A percentile compares a stretch with the other conserved stretches of the same genome.
These are phyloP conservation scores for Coecobrya sp. DNA, from an alignment of 2,888 invertebrate species.

Conservation along the genomic window DNA sequence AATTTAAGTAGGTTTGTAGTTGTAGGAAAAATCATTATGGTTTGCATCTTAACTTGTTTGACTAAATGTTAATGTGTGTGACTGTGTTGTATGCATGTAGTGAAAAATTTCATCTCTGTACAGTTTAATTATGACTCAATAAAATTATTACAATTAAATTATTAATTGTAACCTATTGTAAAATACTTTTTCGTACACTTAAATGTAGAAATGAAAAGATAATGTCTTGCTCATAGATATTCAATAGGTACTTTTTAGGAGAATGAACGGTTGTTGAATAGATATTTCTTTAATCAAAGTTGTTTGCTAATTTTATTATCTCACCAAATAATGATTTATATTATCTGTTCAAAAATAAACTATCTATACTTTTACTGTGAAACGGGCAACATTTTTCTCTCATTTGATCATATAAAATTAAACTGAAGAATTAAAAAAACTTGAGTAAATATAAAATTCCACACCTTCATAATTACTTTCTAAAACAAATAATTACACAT, in stretches of 20 bases:
- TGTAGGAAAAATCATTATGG: background rate
- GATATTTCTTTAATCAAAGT: constrained; percentile 21
- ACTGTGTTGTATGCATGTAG: background rate
- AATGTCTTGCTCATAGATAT: constrained; percentile 61
- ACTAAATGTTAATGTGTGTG: background rate
- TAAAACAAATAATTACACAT: background rate
- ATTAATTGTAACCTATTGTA: constrained; percentile 30
- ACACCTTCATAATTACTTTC: background rate
- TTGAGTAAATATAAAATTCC: constrained; percentile 4
- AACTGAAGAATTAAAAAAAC: background rate
- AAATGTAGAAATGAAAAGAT: background rate
- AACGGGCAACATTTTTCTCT: background rate
- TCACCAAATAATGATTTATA: constrained; percentile 72
- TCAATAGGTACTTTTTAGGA: constrained; percentile 5
- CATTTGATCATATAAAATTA: background rate
- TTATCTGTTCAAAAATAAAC: constrained; percentile 72
- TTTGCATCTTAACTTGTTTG: background rate
- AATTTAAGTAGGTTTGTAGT: background rate
- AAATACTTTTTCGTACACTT: constrained; percentile 30
- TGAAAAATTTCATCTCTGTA: constrained; percentile 21
- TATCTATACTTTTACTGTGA: constrained; percentile 62
- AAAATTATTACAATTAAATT: constrained; percentile 27
- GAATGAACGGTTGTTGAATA: constrained; percentile 54
- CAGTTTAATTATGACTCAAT: constrained; percentile 29
- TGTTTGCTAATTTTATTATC: constrained; percentile 52